Base-by-base conservation (phyloP, 1,140 invertebrate species). In the Paramacrobiotus metropolitanus region DNA sequence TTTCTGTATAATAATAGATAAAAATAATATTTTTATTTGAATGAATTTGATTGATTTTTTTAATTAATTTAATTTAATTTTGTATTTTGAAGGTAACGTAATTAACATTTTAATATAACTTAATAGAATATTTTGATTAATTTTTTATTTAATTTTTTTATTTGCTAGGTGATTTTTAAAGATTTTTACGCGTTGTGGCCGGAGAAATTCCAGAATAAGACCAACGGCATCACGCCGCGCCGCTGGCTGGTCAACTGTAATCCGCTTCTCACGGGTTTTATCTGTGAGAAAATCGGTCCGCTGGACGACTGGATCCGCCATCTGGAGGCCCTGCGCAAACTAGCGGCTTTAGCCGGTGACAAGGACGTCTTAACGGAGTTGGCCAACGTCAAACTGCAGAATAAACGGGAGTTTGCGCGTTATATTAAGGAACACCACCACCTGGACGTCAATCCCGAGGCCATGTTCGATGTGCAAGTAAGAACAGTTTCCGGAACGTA, bases 131-230 rank as follows among this genome's bases (percentile, higher is more conserved):
- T n/a, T n/a, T n/a, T n/a, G n/a, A n/a, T n/a, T n/a, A n/a, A n/a
- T n/a, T n/a, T n/a, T n/a, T n/a, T n/a, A n/a, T n/a, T n/a, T n/a
- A n/a, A n/a, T n/a, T n/a, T n/a, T n/a, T n/a, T n/a, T n/a, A n/a
- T n/a, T n/a, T n/a, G n/a, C n/a, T n/a, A 75, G 1, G 79, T 82
- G 65, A 77, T 86, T 28, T 85, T 96, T 71, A 86, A 84, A 74
- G 87, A 97, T 71, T 99, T 99, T 74, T 90, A 84, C 68, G 88
- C 96, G 72, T 81, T 98, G 78, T 83, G 76, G 64, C 94, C 93
- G 0, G 83, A 94, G 63, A 93, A 90, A 71, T 98, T 98, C 81
- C 92, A 97, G 75, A 99, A 99, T 75, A 95, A 99, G 76, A 98
- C 93, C 0, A 98, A 98, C 72, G 93, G 93, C 62, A 97, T 98